phyloP scores from a whole-genome alignment of 1,140 invertebrate species.

The Metopolophium dirhodum region DNA sequence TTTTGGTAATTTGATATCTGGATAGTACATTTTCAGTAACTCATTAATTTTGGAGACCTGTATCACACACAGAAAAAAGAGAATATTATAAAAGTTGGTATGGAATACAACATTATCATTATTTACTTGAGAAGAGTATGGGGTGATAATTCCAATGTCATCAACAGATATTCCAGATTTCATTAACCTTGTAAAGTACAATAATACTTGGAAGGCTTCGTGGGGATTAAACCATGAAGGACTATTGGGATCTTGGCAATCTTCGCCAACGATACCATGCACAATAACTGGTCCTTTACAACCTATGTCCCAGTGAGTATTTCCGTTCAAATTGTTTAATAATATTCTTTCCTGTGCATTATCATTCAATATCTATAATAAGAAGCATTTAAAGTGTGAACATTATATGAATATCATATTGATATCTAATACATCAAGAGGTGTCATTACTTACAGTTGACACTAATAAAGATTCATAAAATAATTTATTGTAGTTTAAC shows the following conservation, averaged over 20 bases:
- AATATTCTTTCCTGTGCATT: constrained; percentile 27
- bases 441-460: constrained; percentile 64
- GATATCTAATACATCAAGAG: neutral
- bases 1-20: constrained; percentile 70
- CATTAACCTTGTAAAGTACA: constrained; percentile 71
- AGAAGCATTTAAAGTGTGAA: neutral
- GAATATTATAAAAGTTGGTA: neutral
- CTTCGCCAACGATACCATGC: constrained; percentile 80
- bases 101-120: neutral
- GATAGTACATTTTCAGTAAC: constrained; percentile 72
- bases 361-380: constrained; percentile 21
- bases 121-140: constrained; percentile 87
- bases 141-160: constrained; percentile 91
- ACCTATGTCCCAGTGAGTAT: constrained; percentile 1
- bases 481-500: constrained; percentile 76
- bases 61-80: constrained; percentile 61
- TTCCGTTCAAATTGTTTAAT: constrained; percentile 40
- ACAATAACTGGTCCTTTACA: constrained; percentile 70
- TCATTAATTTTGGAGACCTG: constrained; percentile 77
- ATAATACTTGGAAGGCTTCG: constrained; percentile 78
- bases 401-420: neutral
- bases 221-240: constrained; percentile 90
- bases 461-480: constrained; percentile 79
- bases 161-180: constrained; percentile 69
- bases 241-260: constrained; percentile 75